Base-by-base conservation (phyloP, 2,888 invertebrate species). In the Phengaris alcon region DNA sequence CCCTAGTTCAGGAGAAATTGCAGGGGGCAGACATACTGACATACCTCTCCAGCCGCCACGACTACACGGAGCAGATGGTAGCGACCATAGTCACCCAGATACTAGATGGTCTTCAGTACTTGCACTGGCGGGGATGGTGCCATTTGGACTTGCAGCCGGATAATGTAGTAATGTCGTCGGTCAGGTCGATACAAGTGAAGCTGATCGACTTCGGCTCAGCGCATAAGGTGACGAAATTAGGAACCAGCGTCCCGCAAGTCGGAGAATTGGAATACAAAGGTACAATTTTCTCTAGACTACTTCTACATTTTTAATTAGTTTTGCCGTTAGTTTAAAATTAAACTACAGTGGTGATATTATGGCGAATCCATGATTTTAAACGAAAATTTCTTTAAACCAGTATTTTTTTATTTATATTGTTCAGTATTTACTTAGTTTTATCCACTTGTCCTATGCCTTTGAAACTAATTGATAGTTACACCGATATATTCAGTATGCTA, bases 111-210 rank as follows among this genome's bases (percentile, higher is more conserved):
- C 91, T 99, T 0, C 98, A 99, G 89, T 99, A 98, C 88, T 93
- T 99, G 64, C 99, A 99, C 88, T 98, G 98, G 97, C 95, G 97
- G 82, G 98, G 98, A 3, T 95, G 96, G 80, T 97, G 97, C 81
- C 98, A 98, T 87, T 90, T 98, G 78, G 97, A 98, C 87, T 93
- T 99, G 73, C 98, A 99, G 88, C 99, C 99, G 0, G 98, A 98
- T 85, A 99, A 99, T 88, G 95, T 99, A 46, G 97, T 99, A 4
- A 97, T 99, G 96, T 95, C 97, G 1, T 96, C 96, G 0, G 96
- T 97, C 15, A 94, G 98, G 80, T 96, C 97, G 0, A 95, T 97
- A 9, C 96, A 97, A 87, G 95, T 99, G 3, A 99, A 99, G 89
- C 90, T 99, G 70, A 96, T 98, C 7, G 99, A 99, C 90, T 97